phyloP scores from a whole-genome alignment of 2,113 vertebrate species.

The Glareola pratincola region DNA sequence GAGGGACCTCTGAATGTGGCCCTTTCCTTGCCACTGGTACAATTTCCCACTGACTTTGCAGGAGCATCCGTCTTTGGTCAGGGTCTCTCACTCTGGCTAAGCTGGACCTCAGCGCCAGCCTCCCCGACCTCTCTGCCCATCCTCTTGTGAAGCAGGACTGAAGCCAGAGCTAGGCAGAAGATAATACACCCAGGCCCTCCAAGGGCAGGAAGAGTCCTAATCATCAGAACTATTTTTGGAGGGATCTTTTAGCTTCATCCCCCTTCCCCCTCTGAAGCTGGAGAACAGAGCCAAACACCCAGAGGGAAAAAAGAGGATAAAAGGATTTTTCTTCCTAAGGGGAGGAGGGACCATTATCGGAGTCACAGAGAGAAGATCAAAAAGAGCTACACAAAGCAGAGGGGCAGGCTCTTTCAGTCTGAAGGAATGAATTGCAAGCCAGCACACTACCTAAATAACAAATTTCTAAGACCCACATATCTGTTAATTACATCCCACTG shows the following conservation, averaged over 20 bases:
- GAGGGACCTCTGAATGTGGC: neutral
- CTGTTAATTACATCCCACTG: neutral
- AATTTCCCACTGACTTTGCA: neutral
- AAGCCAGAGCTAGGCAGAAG: neutral
- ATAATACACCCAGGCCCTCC: neutral
- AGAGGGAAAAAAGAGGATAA: slow-evolving; percentile 43
- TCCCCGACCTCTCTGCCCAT: neutral
- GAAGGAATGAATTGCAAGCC: neutral
- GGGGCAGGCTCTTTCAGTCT: neutral
- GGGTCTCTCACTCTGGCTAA: neutral
- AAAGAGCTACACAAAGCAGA: slow-evolving; percentile 32
- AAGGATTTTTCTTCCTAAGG: slow-evolving; percentile 31
- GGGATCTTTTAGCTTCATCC: neutral
- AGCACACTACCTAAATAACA: neutral
- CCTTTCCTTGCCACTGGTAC: neutral
- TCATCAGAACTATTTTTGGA: slow-evolving; percentile 31
- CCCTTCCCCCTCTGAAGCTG: neutral
- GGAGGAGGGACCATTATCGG: neutral
- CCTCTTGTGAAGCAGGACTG: neutral
- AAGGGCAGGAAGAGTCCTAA: neutral
- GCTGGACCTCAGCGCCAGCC: neutral
- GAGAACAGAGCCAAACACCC: slow-evolving; percentile 28
- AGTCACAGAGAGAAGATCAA: slow-evolving; percentile 33
- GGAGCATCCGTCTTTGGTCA: neutral
- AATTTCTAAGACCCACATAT: neutral